Percentiles rank a stretch among this genome's conserved stretches.
Conservation (phyloP, 2,113 vertebrate genomes). For the Eptesicus fuscus region DNA sequence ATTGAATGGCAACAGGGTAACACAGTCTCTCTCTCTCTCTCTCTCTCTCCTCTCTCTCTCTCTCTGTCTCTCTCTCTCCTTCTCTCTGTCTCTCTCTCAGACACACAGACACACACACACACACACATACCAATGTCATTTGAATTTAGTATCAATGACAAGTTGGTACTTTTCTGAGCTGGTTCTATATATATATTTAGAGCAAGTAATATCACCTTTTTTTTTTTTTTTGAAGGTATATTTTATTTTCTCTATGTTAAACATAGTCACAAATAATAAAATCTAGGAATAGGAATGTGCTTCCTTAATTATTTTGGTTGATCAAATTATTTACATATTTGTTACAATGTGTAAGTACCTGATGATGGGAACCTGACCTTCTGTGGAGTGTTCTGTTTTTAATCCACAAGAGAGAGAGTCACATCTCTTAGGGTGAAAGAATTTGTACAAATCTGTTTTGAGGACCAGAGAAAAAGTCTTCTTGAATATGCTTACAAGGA, state of each 20-base stretch:
- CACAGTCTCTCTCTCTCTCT: not conserved
- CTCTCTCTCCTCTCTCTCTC: not conserved
- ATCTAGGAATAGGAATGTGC: not conserved
- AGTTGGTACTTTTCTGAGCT: not conserved
- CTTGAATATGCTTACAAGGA: conserved; percentile 22
- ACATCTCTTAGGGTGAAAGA: not conserved
- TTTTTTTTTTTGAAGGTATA: not conserved
- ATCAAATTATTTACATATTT: not conserved
- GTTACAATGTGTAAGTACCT: not conserved
- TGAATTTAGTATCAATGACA: not conserved
- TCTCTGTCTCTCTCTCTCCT: not conserved
- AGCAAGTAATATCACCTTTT: not conserved
- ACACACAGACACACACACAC: not conserved
- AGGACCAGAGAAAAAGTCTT: conserved; percentile 5
- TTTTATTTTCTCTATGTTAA: not conserved
- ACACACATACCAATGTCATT: not conserved
- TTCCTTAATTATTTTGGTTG: not conserved
- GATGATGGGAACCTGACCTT: not conserved
- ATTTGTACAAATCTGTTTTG: conserved; percentile 27
- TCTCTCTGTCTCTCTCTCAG: not conserved
- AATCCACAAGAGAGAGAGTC: conserved; percentile 6
- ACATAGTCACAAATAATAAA: not conserved
- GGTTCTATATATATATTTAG: not conserved
- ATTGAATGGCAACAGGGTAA: not conserved
- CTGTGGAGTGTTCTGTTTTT: conserved; percentile 34